Evolutionary conservation across 2,888 invertebrate genomes (phyloP).

Genomic region (Calameuta filiformis): DNA sequence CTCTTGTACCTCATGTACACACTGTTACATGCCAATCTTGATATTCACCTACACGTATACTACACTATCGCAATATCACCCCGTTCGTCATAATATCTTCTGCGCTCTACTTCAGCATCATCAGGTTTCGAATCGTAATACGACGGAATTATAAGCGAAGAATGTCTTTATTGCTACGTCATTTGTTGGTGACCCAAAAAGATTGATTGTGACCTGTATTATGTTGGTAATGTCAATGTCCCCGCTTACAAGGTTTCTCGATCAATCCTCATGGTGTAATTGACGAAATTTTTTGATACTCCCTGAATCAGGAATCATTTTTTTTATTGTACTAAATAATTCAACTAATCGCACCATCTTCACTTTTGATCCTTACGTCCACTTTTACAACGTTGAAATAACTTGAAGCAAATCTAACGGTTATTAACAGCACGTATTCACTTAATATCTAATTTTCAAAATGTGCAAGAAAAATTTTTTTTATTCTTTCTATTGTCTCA

Average conservation of each 20-base stretch:
- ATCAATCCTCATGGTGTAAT: neutral
- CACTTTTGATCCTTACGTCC: neutral
- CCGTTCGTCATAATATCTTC: neutral
- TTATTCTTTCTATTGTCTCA: neutral
- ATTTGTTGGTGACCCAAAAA: neutral
- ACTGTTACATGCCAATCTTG: neutral
- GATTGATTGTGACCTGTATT: neutral
- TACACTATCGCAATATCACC: neutral
- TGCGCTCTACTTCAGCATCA: neutral
- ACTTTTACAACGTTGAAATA: neutral
- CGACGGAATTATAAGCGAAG: neutral
- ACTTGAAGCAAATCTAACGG: neutral
- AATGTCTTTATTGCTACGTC: neutral
- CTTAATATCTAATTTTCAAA: neutral
- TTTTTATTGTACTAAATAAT: too few relatives aligned
- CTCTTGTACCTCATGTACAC: neutral
- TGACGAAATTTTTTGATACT: neutral
- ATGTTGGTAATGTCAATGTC: neutral
- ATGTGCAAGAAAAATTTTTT: too few relatives aligned
- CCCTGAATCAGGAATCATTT: neutral
- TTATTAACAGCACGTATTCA: neutral
- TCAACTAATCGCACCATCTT: too few relatives aligned
- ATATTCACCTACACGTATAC: neutral
- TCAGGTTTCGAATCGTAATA: neutral
- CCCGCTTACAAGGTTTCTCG: conserved; percentile 2